Conservation (phyloP, 1,140 invertebrate species). For the Sinella curviseta region DNA sequence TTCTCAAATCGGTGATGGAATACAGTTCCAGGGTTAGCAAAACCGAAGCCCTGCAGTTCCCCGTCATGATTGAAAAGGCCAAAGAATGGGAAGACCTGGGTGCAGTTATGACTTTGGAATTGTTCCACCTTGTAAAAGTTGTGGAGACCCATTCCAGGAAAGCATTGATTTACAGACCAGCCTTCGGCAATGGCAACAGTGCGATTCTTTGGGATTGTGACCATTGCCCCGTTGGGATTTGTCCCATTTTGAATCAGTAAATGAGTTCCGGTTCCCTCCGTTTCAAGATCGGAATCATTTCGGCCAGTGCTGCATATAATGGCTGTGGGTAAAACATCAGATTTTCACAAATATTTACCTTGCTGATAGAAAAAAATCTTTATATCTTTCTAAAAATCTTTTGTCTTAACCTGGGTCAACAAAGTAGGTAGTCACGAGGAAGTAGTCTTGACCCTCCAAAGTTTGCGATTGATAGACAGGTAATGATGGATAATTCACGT, state of each 20-base stretch:
- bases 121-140: conserved; percentile 32
- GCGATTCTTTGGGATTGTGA: conserved; percentile 15
- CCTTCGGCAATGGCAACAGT: conserved; percentile 21
- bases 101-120: conserved; percentile 22
- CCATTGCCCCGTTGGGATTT: background rate
- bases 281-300: background rate
- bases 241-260: conserved; percentile 30
- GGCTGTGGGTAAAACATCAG: background rate
- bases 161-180: conserved; percentile 31
- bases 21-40: background rate
- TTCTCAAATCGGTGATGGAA: conserved; percentile 27
- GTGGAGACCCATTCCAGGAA: conserved; percentile 35
- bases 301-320: conserved; percentile 28
- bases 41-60: conserved; percentile 35
- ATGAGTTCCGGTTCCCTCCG: conserved; percentile 26
- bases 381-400: too few species aligned
- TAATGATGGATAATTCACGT: background rate
- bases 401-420: conserved; percentile 26
- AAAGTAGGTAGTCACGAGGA: conserved; percentile 31
- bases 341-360: background rate
- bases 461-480: background rate
- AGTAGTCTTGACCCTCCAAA: background rate
- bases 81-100: conserved; percentile 18
- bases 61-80: conserved; percentile 28
- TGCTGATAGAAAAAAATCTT: background rate